Base-by-base conservation (phyloP, 2,888 invertebrate genomes). In the Mechanitis mazaeus region DNA sequence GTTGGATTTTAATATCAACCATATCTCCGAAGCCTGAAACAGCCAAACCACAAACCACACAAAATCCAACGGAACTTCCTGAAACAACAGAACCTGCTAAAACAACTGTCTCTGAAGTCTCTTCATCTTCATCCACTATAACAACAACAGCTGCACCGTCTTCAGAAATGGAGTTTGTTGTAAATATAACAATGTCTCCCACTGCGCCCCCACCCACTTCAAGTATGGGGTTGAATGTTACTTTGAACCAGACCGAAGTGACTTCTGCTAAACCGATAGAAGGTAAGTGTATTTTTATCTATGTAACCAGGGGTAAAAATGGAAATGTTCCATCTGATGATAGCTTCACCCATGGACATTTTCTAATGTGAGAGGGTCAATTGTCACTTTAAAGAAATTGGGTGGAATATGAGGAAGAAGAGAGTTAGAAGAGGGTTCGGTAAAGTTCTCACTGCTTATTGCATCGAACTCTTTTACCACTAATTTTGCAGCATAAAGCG, bases 1-100 rank as follows among this genome's bases (percentile, higher is more conserved):
- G 92, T 9, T 94, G 94, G 94, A 91, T 94, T 9, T 80, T 93
- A 58, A 78, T 90, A 65, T 84, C 85, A 65, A 83, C 84, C 7
- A 76, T 85, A 42, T 77, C 82, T 64, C 83, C 83, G 56, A 87
- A 80, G 74, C 78, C 79, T 57, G 87, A 85, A 76, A 63, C 72
- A 56, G 66, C 73, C 38, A 64, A 70, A 46, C 56, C 68, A 45
- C 64, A 74, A 55, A 69, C 72, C 74, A 42, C 50, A 50, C 50
- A 50, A 50, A 50, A 6, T n/a, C 50, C 50, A 6, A 31, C 70
- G 7, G 67, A 63, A 54, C 64, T 38, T 59, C 65, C 68, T 20
- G 60, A 64, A 9, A 46, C 65, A 3, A 60, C 72, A 38, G 66
- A 68, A 57, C 56, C 61, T 38, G 55, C 69, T 53, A 42, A 42